A percentile compares a stretch with the other conserved stretches of the same genome.
Conservation (phyloP, 2,113 vertebrate genomes). For the Phainopepla nitens region DNA sequence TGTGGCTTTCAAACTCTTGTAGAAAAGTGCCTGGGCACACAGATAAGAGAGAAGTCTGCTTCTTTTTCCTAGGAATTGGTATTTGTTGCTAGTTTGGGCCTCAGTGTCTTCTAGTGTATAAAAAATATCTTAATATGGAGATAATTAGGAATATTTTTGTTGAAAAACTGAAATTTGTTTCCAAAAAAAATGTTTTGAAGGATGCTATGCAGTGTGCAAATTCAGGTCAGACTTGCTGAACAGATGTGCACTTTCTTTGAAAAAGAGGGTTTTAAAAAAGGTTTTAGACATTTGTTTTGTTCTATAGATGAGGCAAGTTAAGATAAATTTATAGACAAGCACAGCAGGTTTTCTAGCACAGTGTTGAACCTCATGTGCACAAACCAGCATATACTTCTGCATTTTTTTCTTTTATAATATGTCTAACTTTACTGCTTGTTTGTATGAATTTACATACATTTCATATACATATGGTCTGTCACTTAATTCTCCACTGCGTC, state of each 20-base stretch:
- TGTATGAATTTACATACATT: slow-evolving; percentile 56
- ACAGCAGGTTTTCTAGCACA: neutral
- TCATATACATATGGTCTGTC: slow-evolving; percentile 63
- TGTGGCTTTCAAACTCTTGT: neutral
- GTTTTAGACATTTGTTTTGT: neutral
- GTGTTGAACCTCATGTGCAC: neutral
- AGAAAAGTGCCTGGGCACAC: neutral
- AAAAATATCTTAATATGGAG: neutral
- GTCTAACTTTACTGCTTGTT: slow-evolving; percentile 7
- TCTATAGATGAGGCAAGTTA: neutral
- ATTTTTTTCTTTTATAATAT: neutral
- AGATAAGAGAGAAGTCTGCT: neutral
- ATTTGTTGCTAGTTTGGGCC: neutral
- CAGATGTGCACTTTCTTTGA: neutral
- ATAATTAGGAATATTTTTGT: neutral
- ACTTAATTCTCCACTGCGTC: slow-evolving; percentile 51
- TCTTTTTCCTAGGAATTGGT: neutral
- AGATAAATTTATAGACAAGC: neutral
- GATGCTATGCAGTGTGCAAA: neutral
- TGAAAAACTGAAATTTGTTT: slow-evolving; percentile 10
- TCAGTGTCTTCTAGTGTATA: neutral
- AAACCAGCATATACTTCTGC: neutral
- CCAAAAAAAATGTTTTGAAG: neutral
- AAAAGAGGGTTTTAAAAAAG: neutral
- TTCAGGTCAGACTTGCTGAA: slow-evolving; percentile 17